Evolutionary conservation across 2,797 vertebrate genomes (phyloP), one percentile per base, ranked within the genome.

Genomic region (Neosilurus mollespiculum): DNA sequence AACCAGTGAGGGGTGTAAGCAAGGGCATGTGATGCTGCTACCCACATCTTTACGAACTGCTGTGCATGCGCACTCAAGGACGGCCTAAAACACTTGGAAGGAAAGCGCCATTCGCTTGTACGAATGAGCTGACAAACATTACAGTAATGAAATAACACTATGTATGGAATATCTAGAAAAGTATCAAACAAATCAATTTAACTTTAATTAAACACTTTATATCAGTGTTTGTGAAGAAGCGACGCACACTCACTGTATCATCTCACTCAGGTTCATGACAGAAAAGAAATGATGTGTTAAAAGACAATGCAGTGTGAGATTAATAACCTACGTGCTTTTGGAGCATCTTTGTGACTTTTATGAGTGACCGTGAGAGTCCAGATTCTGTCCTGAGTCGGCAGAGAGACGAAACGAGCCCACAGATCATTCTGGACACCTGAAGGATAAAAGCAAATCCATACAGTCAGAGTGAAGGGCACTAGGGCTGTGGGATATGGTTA

Each of bases 391-490:
- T 95, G 94, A 91, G 92, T 95, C 18, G 95, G 94, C 53, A 98
- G 92, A 3, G 95, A 95, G 82, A 98, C 94, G 86, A 96, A 98
- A 37, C 96, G 93, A 51, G 95, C 93, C 95, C 95, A 95, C 0
- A 97, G 89, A 53, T 95, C 94, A 90, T 96, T 97, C 91, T 95
- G 94, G 87, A 98, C 94, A 90, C 96, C 97, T 98, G 86, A 49
- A 81, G 64, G 10, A 8, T 15, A 81, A 11, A 64, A 24, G 4
- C 12, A 78, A 77, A 43, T n/a, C 12, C 37, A 7, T n/a, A 37
- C 30, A 61, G 73, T 59, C n/a, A 83, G 12, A 86, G n/a, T 54
- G 10, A 65, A 43, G 10, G 34, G 12, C 26, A 20, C 72, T 20
- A 10, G 15, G 59, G 49, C 1, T 69, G 9, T 22, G 18, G 16